Evolutionary conservation across 2,113 vertebrate species (phyloP).

Genomic region (Delphinapterus leucas): DNA sequence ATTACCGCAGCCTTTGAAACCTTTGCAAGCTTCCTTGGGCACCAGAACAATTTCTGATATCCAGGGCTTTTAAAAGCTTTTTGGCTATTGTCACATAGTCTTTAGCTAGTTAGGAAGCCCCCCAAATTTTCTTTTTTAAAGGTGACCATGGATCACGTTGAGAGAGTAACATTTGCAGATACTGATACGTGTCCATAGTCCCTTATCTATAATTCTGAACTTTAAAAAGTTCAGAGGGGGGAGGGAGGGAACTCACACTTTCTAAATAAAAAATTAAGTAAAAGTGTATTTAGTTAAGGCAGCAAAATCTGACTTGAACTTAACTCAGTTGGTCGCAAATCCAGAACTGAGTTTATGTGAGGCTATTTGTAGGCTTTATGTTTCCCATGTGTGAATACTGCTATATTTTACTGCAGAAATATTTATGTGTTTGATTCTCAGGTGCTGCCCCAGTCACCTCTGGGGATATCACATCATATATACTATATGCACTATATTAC

Average conservation of each 20-base stretch:
- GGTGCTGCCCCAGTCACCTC: not conserved
- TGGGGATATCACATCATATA: not conserved
- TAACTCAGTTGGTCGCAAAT: not conserved
- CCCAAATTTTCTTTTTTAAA: not conserved
- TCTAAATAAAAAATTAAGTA: not conserved
- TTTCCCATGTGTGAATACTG: not conserved
- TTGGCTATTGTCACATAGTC: not conserved
- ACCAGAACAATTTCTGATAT: not conserved
- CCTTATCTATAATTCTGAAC: not conserved
- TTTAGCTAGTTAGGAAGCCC: not conserved
- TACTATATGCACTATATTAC: not conserved
- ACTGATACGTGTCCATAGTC: not conserved
- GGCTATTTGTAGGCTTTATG: not conserved
- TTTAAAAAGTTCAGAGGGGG: not conserved
- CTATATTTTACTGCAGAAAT: not conserved
- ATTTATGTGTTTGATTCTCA: not conserved
- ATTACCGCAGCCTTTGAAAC: not conserved
- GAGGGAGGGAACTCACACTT: not conserved
- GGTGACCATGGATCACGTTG: not conserved
- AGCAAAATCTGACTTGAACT: constrained; percentile 23
- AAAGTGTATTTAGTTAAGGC: not conserved
- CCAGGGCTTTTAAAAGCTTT: not conserved
- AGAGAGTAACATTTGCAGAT: not conserved
- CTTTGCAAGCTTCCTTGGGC: not conserved
- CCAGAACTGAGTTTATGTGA: not conserved